These are phyloP conservation scores for Drosophila nebulosa DNA, from an alignment of 1,140 invertebrate genomes.

Conservation along the genomic window DNA sequence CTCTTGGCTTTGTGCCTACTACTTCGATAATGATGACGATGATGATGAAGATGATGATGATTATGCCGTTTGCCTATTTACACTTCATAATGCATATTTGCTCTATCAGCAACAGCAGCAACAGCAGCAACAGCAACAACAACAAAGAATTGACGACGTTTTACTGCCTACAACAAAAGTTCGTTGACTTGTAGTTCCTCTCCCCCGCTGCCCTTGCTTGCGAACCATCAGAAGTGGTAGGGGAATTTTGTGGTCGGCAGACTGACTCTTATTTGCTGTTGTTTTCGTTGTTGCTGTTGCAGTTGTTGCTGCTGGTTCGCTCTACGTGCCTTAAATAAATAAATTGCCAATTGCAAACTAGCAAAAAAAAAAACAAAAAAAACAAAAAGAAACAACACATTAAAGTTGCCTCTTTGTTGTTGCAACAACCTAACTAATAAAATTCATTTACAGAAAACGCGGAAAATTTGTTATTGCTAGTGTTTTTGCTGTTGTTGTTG, in stretches of 20 bases:
- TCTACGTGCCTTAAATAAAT: slow-evolving; percentile 65
- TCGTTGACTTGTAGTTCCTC: slow-evolving; percentile 50
- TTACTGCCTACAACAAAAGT: slow-evolving; percentile 40
- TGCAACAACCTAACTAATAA: slow-evolving; percentile 23
- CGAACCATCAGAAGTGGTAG: not conserved
- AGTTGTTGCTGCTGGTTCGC: slow-evolving; percentile 21
- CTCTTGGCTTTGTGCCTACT: not conserved
- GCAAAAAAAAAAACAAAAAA: slow-evolving; percentile 10
- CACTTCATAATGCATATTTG: slow-evolving; percentile 59
- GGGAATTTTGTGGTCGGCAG: slow-evolving; percentile 47
- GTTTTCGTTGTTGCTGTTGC: slow-evolving; percentile 30
- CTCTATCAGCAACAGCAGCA: slow-evolving; percentile 53
- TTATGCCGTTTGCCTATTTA: slow-evolving; percentile 28
- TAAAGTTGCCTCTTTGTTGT: slow-evolving; percentile 9
- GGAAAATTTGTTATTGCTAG: slow-evolving; percentile 72
- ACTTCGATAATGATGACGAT: not conserved
- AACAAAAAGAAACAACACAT: slow-evolving; percentile 28
- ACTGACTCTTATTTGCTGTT: slow-evolving; percentile 25
- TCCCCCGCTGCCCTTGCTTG: not conserved
- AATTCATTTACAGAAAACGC: slow-evolving; percentile 60
- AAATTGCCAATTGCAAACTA: slow-evolving; percentile 35
- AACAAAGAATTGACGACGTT: slow-evolving; percentile 38
- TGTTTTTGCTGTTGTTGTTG: not conserved
- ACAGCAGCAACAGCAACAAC: slow-evolving; percentile 24
- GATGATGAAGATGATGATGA: not conserved